Evolutionary conservation across 2,113 vertebrate genomes (phyloP).

Genomic region (Tenrec ecaudatus): DNA sequence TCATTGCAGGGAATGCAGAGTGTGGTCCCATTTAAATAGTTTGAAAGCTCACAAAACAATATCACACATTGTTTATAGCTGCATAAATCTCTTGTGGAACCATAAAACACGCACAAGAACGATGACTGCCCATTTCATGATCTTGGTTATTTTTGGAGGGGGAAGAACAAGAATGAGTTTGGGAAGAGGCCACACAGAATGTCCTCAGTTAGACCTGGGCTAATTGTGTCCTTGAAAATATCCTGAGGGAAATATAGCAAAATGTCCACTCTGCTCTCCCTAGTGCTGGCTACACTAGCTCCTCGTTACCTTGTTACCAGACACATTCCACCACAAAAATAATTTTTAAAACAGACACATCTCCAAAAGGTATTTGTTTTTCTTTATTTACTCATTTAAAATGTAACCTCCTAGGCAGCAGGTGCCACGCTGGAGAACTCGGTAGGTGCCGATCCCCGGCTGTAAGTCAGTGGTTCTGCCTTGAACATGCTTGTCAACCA

Average conservation of each 20-base stretch:
- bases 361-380: not conserved
- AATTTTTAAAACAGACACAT: not conserved
- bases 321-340: constrained; percentile 47
- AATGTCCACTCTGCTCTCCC: not conserved
- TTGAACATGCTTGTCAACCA: not conserved
- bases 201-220: not conserved
- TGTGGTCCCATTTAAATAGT: constrained; percentile 29
- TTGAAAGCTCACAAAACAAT: constrained; percentile 47
- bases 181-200: not conserved
- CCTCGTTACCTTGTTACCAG: too few species aligned
- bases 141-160: constrained; percentile 37
- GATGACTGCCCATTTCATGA: not conserved
- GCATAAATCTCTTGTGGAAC: constrained; percentile 38
- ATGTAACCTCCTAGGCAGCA: not conserved
- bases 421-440: not conserved
- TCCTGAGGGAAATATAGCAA: not conserved
- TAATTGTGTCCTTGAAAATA: constrained; percentile 28
- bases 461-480: not conserved
- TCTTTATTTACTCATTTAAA: constrained; percentile 5
- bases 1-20: not conserved
- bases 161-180: not conserved
- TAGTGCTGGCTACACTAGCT: not conserved
- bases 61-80: constrained; percentile 44
- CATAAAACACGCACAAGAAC: constrained; percentile 38
- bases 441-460: not conserved